phyloP scores from a whole-genome alignment of 1,140 invertebrate species.

The Rhynchophorus ferrugineus region DNA sequence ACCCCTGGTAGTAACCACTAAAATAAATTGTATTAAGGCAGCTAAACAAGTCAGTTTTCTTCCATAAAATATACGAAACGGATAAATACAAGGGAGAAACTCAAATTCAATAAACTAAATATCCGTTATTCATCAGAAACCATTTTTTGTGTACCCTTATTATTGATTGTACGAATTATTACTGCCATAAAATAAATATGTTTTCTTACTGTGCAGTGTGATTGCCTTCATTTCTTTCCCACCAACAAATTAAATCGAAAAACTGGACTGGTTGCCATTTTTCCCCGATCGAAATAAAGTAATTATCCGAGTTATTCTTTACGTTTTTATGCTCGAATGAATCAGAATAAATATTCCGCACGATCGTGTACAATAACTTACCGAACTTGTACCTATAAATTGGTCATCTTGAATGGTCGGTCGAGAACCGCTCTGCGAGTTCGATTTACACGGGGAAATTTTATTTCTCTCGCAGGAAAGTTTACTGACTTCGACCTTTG shows the following conservation, averaged over 20 bases:
- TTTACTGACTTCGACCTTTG: constrained; percentile 28
- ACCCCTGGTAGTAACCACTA: too few species aligned
- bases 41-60: too few species aligned
- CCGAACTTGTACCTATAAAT: constrained; percentile 36
- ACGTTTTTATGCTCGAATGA: constrained; percentile 35
- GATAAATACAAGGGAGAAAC: too few species aligned
- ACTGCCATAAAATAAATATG: not conserved
- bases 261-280: not conserved
- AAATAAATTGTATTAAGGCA: too few species aligned
- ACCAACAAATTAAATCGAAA: not conserved
- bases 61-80: too few species aligned
- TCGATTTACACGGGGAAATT: constrained; percentile 32
- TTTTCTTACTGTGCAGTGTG: too few species aligned
- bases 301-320: constrained; percentile 33
- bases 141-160: too few species aligned
- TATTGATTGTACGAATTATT: too few species aligned
- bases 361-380: constrained; percentile 36
- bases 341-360: constrained; percentile 33
- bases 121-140: too few species aligned
- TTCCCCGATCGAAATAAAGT: constrained; percentile 26
- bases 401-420: constrained; percentile 31
- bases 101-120: too few species aligned
- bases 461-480: constrained; percentile 27
- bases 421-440: constrained; percentile 13
- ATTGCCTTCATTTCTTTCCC: too few species aligned